Evolutionary conservation across 2,888 invertebrate genomes (phyloP), one percentile per base, ranked within the genome.

Genomic region (Nudaria mundana): DNA sequence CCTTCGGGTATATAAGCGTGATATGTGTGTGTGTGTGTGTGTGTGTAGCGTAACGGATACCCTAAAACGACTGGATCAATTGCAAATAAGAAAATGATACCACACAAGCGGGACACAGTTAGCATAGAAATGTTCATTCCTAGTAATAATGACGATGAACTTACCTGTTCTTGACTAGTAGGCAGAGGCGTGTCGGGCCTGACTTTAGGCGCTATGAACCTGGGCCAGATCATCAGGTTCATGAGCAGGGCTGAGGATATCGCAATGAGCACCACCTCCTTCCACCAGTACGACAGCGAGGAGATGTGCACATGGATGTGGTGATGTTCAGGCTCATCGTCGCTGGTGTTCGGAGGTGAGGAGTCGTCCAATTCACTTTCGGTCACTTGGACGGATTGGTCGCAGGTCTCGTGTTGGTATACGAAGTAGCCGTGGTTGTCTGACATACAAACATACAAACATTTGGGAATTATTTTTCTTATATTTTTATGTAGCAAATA

Each of bases 251-350:
- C 94, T 0, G 93, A 93, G 4, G 94, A 91, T 23, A 96, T 73
- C 3, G 94, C 94, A 32, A 96, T 94, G 2, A 94, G 90, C 2
- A 94, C 71, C 4, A 97, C 93, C 76, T 96, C 95, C 77, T 93
- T 95, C 85, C 85, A 96, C 93, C 94, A 95, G 74, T 92, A 71
- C 69, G 94, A 95, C 0, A 96, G 76, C 0, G 94, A 94, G 7
- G 92, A 91, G 26, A 94, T 93, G 47, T 94, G 92, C 2, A 94
- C 90, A 71, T 93, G 92, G 0, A 93, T 91, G 11, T 93, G 91
- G 6, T 91, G 91, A 54, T 91, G 91, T 41, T 91, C 90, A 0
- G 57, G 36, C 14, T 87, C 80, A n/a, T 90, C 90, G 18, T 88
- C 85, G 30, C 78, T 77, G 18, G 52, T 63, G 55, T 66, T 71